phyloP scores from a whole-genome alignment of 1,140 invertebrate species.

The Oryctes rhinoceros region DNA sequence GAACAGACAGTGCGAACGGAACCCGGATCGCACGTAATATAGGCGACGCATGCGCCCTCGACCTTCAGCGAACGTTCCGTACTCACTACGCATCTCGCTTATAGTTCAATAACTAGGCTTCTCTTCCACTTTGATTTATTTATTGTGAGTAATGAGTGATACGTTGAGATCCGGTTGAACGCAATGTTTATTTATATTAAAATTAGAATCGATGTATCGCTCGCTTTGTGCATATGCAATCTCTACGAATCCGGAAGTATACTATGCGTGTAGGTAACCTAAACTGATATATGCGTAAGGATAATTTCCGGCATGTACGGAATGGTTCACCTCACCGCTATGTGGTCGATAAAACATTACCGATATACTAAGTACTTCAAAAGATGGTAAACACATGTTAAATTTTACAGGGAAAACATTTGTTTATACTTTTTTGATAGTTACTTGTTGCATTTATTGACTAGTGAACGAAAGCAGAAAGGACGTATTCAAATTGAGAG shows the following conservation, averaged over 20 bases:
- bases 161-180: slow-evolving; percentile 12
- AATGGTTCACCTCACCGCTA: background rate
- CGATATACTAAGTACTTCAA: no score
- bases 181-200: slow-evolving; percentile 4
- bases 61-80: slow-evolving; percentile 6
- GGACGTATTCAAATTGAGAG: no score
- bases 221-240: background rate
- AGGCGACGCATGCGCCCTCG: slow-evolving; percentile 23
- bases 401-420: no score
- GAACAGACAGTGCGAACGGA: slow-evolving; percentile 25
- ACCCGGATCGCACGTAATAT: slow-evolving; percentile 25
- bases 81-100: slow-evolving; percentile 24
- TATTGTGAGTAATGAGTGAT: slow-evolving; percentile 33
- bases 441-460: no score
- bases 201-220: slow-evolving; percentile 15
- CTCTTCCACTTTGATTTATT: slow-evolving; percentile 36
- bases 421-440: no score
- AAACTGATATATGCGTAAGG: background rate
- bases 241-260: background rate
- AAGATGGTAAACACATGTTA: no score
- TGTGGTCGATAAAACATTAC: background rate
- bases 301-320: background rate
- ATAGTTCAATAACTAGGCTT: slow-evolving; percentile 37
- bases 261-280: background rate
- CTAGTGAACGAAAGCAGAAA: no score